Conservation (phyloP, 2,888 invertebrate species). For the Osmoderma eremita region DNA sequence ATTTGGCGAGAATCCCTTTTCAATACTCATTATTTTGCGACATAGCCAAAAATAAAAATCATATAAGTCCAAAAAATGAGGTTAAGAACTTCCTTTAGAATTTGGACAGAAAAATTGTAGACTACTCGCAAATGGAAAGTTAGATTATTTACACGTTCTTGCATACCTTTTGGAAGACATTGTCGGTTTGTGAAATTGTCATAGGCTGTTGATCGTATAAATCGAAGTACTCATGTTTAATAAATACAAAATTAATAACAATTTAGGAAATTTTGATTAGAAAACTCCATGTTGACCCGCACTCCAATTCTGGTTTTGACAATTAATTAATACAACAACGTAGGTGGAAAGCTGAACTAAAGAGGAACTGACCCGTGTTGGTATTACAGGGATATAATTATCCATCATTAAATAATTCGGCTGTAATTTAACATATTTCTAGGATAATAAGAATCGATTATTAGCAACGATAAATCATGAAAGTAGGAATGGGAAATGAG, state of each 20-base stretch:
- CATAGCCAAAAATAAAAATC: slow-evolving; percentile 39
- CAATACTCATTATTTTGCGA: slow-evolving; percentile 58
- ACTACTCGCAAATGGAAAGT: slow-evolving; percentile 29
- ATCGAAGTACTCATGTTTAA: slow-evolving; percentile 54
- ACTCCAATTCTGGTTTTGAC: slow-evolving; percentile 47
- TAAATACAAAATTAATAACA: slow-evolving; percentile 45
- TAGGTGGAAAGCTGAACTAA: slow-evolving; percentile 18
- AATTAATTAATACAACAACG: slow-evolving; percentile 40
- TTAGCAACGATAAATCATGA: too few relatives aligned
- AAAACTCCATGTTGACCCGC: slow-evolving; percentile 54
- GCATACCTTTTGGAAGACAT: slow-evolving; percentile 64
- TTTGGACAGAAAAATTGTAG: slow-evolving; percentile 41
- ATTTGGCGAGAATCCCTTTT: slow-evolving; percentile 89
- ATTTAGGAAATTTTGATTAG: slow-evolving; percentile 50
- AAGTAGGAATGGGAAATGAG: too few relatives aligned
- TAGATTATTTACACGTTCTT: slow-evolving; percentile 24
- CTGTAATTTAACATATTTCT: too few relatives aligned
- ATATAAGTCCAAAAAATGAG: slow-evolving; percentile 45
- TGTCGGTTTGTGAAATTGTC: slow-evolving; percentile 49
- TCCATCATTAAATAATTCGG: too few relatives aligned
- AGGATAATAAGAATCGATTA: too few relatives aligned
- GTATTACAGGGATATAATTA: slow-evolving; percentile 8
- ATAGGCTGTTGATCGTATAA: slow-evolving; percentile 49
- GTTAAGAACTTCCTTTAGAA: slow-evolving; percentile 46
- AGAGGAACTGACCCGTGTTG: background rate